Percentiles rank a stretch among this genome's conserved stretches.
Conservation (phyloP, 2,888 invertebrate genomes). For the Trissolcus brochymenae region DNA sequence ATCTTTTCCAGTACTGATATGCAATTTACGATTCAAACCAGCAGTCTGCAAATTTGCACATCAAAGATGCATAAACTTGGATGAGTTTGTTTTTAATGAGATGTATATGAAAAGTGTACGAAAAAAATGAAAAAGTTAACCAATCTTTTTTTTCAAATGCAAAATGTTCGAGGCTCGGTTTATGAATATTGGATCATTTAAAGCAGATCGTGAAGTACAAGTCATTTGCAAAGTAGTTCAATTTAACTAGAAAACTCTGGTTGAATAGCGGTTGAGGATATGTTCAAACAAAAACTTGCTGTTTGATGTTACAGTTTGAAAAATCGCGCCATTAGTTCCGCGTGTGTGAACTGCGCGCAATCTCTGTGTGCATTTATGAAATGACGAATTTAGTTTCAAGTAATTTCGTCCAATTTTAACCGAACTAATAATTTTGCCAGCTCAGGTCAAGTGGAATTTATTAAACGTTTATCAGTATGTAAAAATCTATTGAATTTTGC, state of each 20-base stretch:
- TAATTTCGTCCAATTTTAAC: too few relatives aligned
- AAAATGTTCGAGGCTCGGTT: conserved; percentile 11
- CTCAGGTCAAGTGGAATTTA: neutral
- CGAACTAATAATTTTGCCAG: too few relatives aligned
- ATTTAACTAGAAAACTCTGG: too few relatives aligned
- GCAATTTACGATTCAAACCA: conserved; percentile 48
- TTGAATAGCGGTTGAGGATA: too few relatives aligned
- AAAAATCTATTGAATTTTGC: conserved; percentile 7
- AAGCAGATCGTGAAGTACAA: neutral
- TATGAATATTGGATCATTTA: conserved; percentile 32
- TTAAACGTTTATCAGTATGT: too few relatives aligned
- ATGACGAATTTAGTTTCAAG: too few relatives aligned
- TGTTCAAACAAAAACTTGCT: too few relatives aligned
- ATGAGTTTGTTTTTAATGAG: conserved; percentile 21
- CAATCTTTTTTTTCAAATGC: conserved; percentile 26
- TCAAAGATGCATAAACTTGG: conserved; percentile 42
- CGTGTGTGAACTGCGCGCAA: too few relatives aligned
- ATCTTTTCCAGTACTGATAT: conserved; percentile 25
- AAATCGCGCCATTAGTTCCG: too few relatives aligned
- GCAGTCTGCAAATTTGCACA: conserved; percentile 42
- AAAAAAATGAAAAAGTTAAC: conserved; percentile 15
- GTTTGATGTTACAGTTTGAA: too few relatives aligned
- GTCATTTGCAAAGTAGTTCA: conserved; percentile 2
- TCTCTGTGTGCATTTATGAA: too few relatives aligned
- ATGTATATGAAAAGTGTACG: conserved; percentile 9